Evolutionary conservation across 2,888 invertebrate species (phyloP).

Genomic region (Panzeria rudis): DNA sequence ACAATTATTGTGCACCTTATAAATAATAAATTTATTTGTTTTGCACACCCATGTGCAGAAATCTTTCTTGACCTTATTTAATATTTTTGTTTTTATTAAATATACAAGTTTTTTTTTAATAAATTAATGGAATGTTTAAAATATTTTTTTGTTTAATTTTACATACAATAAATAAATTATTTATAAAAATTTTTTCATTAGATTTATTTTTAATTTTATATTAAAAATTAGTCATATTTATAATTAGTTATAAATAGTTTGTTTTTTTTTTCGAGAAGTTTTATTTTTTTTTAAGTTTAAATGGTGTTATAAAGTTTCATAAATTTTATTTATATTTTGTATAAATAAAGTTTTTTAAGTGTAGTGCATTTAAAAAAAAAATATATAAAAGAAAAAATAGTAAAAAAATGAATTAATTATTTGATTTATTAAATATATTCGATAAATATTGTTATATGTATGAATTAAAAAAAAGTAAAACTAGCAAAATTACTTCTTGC

Average conservation of each 20-base stretch:
- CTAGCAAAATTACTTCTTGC: conserved; percentile 54
- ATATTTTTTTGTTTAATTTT: conserved; percentile 44
- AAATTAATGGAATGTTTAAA: conserved; percentile 74
- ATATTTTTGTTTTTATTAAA: conserved; percentile 55
- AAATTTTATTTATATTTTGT: conserved; percentile 30
- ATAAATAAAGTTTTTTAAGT: conserved; percentile 36
- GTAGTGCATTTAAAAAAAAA: conserved; percentile 52
- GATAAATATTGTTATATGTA: conserved; percentile 8
- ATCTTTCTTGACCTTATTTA: conserved; percentile 75
- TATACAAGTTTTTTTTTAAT: conserved; percentile 29
- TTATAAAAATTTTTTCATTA: not conserved
- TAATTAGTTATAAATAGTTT: conserved; percentile 7
- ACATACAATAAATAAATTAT: not conserved
- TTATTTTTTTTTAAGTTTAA: conserved; percentile 36
- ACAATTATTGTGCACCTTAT: conserved; percentile 1
- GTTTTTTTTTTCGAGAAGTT: conserved; percentile 41
- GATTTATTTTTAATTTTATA: conserved; percentile 66
- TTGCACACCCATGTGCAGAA: conserved; percentile 78
- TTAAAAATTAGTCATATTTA: conserved; percentile 48
- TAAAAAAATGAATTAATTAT: conserved; percentile 31
- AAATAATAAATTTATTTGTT: conserved; percentile 51
- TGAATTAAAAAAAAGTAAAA: conserved; percentile 21
- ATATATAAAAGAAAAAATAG: conserved; percentile 30
- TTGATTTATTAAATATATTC: conserved; percentile 18
- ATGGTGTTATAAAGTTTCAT: conserved; percentile 65